Evolutionary conservation across 2,888 invertebrate genomes (phyloP), one percentile per base, ranked within the genome.

Genomic region (Aphidius colemani): DNA sequence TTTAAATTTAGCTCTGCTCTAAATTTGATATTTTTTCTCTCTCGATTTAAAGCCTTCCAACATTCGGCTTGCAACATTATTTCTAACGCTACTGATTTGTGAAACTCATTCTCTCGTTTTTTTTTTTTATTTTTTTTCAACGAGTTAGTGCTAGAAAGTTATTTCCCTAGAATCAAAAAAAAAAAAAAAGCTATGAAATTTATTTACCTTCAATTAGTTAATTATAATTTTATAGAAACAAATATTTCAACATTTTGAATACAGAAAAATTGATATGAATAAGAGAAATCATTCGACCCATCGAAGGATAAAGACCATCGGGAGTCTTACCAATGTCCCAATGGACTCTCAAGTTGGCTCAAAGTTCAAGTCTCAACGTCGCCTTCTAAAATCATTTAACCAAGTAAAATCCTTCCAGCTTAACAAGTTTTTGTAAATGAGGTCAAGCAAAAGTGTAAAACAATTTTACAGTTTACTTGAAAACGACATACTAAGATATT

Each of bases 371-470:
- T 53, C 59, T 59, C 40, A 63, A 60, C 59, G 66, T 66, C 66
- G 67, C 64, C 66, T 69, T 63, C 66, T 69, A 70, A 71, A 71
- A 69, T 71, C 69, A 65, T 67, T 70, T 69, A 70, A 67, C 67
- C 67, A 70, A 68, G 67, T 67, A 61, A 66, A 70, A 70, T 71
- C 66, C 65, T 67, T 68, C 69, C 64, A 63, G 65, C 67, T 62
- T 49, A 51, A 64, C 63, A 67, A 66, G 49, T 65, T 44, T 44
- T 48, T 57, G 57, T 13, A 43, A 67, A 66, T 49, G 63, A 66
- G 66, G 67, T 64, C 67, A 67, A 64, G 66, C 67, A 64, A 67
- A 30, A 69, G 64, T 66, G 62, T 65, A 64, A 64, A 64, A 53
- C 66, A 61, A 59, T 67, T 61, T 44, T 53, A n/a, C 40, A 40